Percentiles rank a stretch among this genome's conserved stretches.
Evolutionary conservation across 2,888 invertebrate species (phyloP).

Genomic region (Drosophila paranaensis): DNA sequence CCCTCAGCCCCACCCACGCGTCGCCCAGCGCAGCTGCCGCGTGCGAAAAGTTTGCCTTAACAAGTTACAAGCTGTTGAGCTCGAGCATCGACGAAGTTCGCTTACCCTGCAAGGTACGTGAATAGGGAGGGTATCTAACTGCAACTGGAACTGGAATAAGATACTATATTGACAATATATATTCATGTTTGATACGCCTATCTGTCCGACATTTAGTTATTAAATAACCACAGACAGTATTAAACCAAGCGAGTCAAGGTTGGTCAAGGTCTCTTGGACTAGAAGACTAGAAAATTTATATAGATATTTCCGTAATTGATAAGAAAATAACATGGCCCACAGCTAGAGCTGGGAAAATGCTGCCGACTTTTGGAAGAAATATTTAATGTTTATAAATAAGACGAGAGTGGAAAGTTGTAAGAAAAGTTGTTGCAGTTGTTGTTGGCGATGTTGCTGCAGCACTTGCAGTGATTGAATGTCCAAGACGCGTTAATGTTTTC

Average conservation of each 20-base stretch:
- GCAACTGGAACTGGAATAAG: background rate
- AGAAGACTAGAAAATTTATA: no score
- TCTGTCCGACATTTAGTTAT: background rate
- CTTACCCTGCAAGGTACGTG: background rate
- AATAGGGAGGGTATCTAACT: no score
- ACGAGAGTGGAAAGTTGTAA: constrained; percentile 33
- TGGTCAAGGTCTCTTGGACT: background rate
- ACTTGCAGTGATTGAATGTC: constrained; percentile 71
- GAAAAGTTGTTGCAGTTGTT: constrained; percentile 35
- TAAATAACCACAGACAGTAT: no score
- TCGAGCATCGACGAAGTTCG: background rate
- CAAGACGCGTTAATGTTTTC: constrained; percentile 35
- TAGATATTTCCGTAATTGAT: background rate
- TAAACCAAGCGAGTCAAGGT: background rate
- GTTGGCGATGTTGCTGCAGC: constrained; percentile 32
- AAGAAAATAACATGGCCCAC: background rate
- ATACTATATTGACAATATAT: background rate
- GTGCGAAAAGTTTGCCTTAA: constrained; percentile 61
- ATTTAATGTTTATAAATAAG: constrained; percentile 65
- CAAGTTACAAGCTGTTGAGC: background rate
- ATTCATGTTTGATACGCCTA: background rate
- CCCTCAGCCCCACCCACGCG: constrained; percentile 5
- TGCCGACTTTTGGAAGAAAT: constrained; percentile 28
- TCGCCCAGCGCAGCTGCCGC: constrained; percentile 26
- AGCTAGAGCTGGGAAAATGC: constrained; percentile 17